These are phyloP conservation scores for Glomeris maerens DNA, from an alignment of 1,140 invertebrate species.

Conservation along the genomic window DNA sequence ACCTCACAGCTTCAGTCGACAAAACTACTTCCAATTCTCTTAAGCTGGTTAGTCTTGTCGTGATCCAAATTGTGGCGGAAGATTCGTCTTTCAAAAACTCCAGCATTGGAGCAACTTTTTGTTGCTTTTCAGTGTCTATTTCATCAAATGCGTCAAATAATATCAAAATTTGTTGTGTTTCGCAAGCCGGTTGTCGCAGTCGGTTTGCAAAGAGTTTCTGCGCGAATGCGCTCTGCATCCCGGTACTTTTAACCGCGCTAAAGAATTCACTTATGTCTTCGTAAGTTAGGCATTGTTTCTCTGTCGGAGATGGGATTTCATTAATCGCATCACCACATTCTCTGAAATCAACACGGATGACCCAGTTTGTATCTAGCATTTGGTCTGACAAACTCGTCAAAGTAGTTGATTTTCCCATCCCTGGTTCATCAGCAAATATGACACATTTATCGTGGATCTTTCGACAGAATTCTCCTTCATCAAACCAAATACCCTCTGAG, in stretches of 20 bases:
- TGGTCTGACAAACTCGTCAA: background rate
- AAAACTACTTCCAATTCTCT: background rate
- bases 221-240: no score
- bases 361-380: background rate
- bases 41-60: background rate
- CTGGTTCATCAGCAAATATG: background rate
- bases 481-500: background rate
- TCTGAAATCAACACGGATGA: background rate
- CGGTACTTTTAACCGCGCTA: background rate
- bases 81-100: background rate
- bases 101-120: background rate
- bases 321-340: background rate
- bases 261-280: background rate
- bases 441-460: background rate
- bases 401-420: no score
- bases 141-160: constrained; percentile 3
- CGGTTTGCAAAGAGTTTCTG: background rate
- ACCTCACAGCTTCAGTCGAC: background rate
- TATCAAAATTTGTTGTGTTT: background rate
- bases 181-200: background rate
- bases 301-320: background rate
- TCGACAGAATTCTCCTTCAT: background rate
- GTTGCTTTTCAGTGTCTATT: background rate
- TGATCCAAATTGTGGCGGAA: background rate
- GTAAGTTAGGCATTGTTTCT: background rate